Evolutionary conservation across 1,140 invertebrate species (phyloP).

Genomic region (Trichonephila inaurata): DNA sequence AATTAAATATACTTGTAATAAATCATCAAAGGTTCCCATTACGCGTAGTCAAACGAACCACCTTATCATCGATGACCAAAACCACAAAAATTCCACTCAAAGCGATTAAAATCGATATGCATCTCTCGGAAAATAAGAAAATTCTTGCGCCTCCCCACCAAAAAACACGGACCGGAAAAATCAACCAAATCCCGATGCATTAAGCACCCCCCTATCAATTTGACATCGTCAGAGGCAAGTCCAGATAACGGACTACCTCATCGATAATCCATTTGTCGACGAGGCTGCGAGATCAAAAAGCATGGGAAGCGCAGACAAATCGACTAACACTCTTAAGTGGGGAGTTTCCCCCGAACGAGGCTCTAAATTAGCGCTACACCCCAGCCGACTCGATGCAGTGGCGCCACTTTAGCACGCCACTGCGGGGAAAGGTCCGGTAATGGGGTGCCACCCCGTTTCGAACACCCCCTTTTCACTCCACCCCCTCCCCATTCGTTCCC

Average conservation of each 20-base stretch:
- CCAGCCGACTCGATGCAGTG: conserved; percentile 54
- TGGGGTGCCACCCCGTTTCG: conserved; percentile 1
- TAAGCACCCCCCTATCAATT: conserved; percentile 64
- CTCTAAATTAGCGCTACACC: conserved; percentile 74
- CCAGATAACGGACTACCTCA: conserved; percentile 70
- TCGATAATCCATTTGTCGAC: conserved; percentile 75
- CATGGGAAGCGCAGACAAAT: conserved; percentile 68
- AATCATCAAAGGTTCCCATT: no score
- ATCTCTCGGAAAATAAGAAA: not conserved
- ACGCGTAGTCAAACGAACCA: no score
- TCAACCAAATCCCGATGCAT: conserved; percentile 38
- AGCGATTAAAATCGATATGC: not conserved
- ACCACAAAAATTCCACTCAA: not conserved
- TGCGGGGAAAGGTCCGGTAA: conserved; percentile 53
- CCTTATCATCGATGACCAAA: not conserved
- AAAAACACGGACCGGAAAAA: conserved; percentile 10
- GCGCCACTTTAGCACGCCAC: conserved; percentile 75
- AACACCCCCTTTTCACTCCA: not conserved
- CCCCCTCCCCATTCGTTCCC: not conserved
- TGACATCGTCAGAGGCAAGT: conserved; percentile 39
- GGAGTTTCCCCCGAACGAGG: conserved; percentile 52
- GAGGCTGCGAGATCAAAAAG: conserved; percentile 65
- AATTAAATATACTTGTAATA: no score
- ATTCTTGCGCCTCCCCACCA: not conserved
- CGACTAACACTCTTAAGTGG: conserved; percentile 69